Evolutionary conservation across 2,888 invertebrate species (phyloP), one percentile per base, ranked within the genome.

Genomic region (Cheiracanthium punctorium): DNA sequence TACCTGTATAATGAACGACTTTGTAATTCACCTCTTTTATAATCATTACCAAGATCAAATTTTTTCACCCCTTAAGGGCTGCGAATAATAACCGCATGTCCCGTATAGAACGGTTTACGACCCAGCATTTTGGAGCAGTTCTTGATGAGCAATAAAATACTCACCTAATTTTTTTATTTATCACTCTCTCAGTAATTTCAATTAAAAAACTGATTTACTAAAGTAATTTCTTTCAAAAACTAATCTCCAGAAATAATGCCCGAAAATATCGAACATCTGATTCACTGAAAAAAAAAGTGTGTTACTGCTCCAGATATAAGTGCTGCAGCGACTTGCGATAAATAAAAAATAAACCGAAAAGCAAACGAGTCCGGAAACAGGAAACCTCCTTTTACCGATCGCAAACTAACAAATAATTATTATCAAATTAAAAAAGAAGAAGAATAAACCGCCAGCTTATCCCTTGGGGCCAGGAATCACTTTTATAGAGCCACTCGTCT

Each of bases 381-480:
- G 58, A 58, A 58, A 58, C 58, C 58, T 58, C 58, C 58, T 58
- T 58, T 58, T 58, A 58, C 58, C 58, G 58, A 58, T 58, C 58
- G 17, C 48, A n/a, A n/a, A 37, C 37, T 37, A 24, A 24, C 58
- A 58, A 58, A 58, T 24, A 58, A 58, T 58, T 58, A 58, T 24
- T 24, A 48, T 48, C 5, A 48, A 58, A 58, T n/a, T n/a, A 58
- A 24, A 48, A 10, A 48, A 48, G 14, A 10, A 48, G 2, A 48
- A 10, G 14, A 12, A 48, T 17, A 48, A 12, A 48, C 24, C 58
- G 58, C 58, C 10, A 37, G 37, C 10, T 37, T n/a, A n/a, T 4
- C 37, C 37, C 58, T 58, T 5, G 2, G 58, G 58, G 4, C 24
- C 58, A 58, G 24, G n/a, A 20, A 58, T 58, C 58, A 58, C 58